Percentiles rank a stretch among this genome's conserved stretches.
Evolutionary conservation across 2,888 invertebrate genomes (phyloP).

Genomic region (Acholoe squamosa): DNA sequence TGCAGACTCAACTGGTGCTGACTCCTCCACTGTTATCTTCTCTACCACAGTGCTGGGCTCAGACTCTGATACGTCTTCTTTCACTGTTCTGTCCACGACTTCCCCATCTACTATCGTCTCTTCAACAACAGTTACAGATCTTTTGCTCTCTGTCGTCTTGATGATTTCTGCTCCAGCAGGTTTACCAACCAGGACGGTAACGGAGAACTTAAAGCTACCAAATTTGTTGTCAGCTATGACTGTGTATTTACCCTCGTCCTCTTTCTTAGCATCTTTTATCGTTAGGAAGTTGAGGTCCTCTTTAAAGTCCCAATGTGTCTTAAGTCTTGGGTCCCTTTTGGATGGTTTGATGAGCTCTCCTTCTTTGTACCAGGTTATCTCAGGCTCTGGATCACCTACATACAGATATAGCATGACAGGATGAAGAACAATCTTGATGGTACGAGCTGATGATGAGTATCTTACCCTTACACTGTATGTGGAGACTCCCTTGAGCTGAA

Average conservation of each 20-base stretch:
- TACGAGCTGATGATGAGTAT: too few species aligned
- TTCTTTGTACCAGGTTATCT: constrained; percentile 79
- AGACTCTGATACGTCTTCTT: constrained; percentile 54
- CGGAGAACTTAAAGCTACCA: constrained; percentile 66
- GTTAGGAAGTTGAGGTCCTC: constrained; percentile 63
- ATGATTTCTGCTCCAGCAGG: constrained; percentile 54
- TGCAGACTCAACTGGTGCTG: not conserved
- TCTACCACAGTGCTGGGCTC: constrained; percentile 52
- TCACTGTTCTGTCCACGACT: constrained; percentile 29
- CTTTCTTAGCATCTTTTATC: constrained; percentile 42
- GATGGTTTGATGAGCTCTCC: constrained; percentile 70
- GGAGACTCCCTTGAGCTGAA: too few species aligned
- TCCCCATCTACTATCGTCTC: constrained; percentile 51
- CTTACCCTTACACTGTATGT: too few species aligned
- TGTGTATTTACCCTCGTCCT: constrained; percentile 57
- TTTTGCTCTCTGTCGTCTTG: constrained; percentile 50
- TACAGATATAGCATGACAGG: constrained; percentile 23
- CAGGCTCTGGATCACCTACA: constrained; percentile 70
- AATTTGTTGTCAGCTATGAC: constrained; percentile 55
- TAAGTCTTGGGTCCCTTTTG: constrained; percentile 54
- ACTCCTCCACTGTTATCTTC: not conserved
- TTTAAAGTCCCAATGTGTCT: constrained; percentile 64
- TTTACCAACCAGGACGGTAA: constrained; percentile 43
- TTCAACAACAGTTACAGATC: constrained; percentile 39
- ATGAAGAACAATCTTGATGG: not conserved